These are phyloP conservation scores for Tinamus major DNA, from an alignment of 2,797 vertebrate species.

Conservation along the genomic window DNA sequence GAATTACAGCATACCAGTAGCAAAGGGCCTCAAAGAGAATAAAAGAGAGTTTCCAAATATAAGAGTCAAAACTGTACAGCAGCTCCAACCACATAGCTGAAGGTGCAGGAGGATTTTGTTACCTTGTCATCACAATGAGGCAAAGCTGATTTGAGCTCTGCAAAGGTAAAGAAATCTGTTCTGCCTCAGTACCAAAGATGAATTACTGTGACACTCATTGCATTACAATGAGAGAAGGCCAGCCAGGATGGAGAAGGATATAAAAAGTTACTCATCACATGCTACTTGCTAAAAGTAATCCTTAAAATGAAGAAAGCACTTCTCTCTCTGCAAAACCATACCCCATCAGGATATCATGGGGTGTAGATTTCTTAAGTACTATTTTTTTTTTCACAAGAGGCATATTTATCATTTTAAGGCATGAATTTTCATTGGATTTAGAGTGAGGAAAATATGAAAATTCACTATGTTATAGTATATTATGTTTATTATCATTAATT, in stretches of 20 bases:
- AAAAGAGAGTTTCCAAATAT: background rate
- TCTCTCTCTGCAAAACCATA: background rate
- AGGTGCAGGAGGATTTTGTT: background rate
- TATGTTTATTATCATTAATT: too few relatives aligned
- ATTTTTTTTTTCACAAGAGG: too few relatives aligned
- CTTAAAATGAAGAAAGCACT: background rate
- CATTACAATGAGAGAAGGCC: background rate
- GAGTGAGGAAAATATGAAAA: too few relatives aligned
- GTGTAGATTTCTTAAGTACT: background rate
- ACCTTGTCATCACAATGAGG: background rate
- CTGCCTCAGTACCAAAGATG: background rate
- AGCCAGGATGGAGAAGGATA: background rate
- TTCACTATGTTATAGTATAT: too few relatives aligned
- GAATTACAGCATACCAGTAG: background rate
- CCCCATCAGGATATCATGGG: background rate
- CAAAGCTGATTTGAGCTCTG: background rate
- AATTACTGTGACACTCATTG: background rate
- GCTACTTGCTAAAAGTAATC: background rate
- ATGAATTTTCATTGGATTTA: too few relatives aligned
- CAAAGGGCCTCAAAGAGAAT: background rate
- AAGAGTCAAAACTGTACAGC: background rate
- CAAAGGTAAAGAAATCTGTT: background rate
- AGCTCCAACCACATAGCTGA: rapidly evolving
- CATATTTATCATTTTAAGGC: too few relatives aligned
- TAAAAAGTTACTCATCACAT: background rate